phyloP scores from a whole-genome alignment of 2,113 vertebrate genomes.

The Puntigrus tetrazona region DNA sequence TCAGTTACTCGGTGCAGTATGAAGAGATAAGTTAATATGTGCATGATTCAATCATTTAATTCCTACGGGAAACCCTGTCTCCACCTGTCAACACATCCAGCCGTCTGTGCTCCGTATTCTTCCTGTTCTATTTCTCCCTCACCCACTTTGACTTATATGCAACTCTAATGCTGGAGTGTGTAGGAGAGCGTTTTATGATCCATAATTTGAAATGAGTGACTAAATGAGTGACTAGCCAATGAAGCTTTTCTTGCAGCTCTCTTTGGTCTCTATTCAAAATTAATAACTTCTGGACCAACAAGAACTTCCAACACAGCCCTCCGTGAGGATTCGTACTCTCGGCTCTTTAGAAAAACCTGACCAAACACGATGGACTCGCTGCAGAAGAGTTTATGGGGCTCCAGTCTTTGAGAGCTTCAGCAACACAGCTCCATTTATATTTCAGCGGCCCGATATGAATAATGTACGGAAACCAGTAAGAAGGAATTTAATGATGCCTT shows the following conservation, averaged over 20 bases:
- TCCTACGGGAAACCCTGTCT: constrained; percentile 4
- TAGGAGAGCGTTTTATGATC: constrained; percentile 13
- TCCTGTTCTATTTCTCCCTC: constrained; percentile 16
- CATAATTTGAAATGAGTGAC: constrained; percentile 58
- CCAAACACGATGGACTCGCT: constrained; percentile 57
- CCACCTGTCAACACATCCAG: constrained; percentile 28
- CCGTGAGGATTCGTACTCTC: constrained; percentile 44
- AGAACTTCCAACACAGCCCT: constrained; percentile 54
- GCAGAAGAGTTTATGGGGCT: constrained; percentile 62
- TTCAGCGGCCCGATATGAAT: constrained; percentile 89
- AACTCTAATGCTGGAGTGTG: neutral
- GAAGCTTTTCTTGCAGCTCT: constrained; percentile 47
- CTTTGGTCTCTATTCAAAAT: constrained; percentile 60
- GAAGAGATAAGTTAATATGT: constrained; percentile 32
- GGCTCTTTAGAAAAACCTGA: constrained; percentile 60
- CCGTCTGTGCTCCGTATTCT: constrained; percentile 42
- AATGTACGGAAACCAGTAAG: constrained; percentile 87
- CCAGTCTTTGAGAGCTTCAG: constrained; percentile 66
- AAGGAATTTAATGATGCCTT: constrained; percentile 89
- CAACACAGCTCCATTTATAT: constrained; percentile 85
- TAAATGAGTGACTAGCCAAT: constrained; percentile 48
- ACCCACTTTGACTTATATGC: constrained; percentile 23
- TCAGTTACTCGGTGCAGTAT: neutral
- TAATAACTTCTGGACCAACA: constrained; percentile 62
- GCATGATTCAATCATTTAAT: constrained; percentile 26